phyloP scores from a whole-genome alignment of 2,113 vertebrate genomes.

The Lipophrys pholis region DNA sequence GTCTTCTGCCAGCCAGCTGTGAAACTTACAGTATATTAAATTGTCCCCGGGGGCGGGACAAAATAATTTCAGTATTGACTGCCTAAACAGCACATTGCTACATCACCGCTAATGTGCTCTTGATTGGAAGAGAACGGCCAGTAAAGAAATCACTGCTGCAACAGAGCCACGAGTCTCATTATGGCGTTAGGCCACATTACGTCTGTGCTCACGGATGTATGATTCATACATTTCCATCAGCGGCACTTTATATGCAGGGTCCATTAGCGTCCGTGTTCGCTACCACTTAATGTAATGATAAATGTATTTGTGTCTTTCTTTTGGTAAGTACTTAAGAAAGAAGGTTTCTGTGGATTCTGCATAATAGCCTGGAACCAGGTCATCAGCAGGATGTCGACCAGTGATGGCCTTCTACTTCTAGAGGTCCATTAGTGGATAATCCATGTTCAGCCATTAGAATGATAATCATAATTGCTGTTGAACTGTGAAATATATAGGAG shows the following conservation, averaged over 20 bases:
- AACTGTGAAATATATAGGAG: constrained; percentile 22
- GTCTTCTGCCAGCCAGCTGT: constrained; percentile 40
- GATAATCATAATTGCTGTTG: constrained; percentile 34
- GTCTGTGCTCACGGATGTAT: constrained; percentile 40
- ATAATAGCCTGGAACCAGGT: constrained; percentile 7
- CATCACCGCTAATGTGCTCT: constrained; percentile 33
- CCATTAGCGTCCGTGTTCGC: constrained; percentile 55
- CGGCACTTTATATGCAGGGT: constrained; percentile 36
- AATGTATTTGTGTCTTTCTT: constrained; percentile 44
- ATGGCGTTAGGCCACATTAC: constrained; percentile 29
- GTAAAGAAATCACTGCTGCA: constrained; percentile 32
- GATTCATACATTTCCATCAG: constrained; percentile 56
- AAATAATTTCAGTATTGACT: constrained; percentile 48
- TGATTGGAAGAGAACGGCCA: constrained; percentile 26
- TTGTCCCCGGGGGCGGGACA: constrained; percentile 11
- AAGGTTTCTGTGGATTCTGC: too few species aligned
- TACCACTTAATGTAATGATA: constrained; percentile 42
- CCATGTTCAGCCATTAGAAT: constrained; percentile 29
- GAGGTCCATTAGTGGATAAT: constrained; percentile 53
- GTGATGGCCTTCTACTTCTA: constrained; percentile 17
- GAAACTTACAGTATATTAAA: constrained; percentile 55
- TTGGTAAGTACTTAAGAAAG: neutral
- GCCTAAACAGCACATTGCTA: constrained; percentile 43
- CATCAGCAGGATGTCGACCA: constrained; percentile 33
- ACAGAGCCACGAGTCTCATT: constrained; percentile 28